Conservation (phyloP, 2,888 invertebrate species). For the Phengaris arion region DNA sequence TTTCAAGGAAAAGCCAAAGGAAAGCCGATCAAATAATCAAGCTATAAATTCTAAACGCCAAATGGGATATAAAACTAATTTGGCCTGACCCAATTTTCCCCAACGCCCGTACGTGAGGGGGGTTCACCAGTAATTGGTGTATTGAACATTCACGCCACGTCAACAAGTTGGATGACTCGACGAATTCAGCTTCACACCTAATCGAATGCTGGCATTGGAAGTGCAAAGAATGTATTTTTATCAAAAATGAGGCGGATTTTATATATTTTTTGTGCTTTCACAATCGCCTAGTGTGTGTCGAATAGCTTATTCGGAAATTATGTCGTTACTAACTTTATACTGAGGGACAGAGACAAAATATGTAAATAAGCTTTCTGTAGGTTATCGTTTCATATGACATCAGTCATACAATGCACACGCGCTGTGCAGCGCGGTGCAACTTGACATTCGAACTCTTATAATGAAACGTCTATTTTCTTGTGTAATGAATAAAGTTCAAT, state of each 20-base stretch:
- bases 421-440: too few species aligned
- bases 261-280: too few species aligned
- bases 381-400: too few species aligned
- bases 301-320: too few species aligned
- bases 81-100: conserved; percentile 1
- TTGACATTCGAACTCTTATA: too few species aligned
- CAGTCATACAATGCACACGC: too few species aligned
- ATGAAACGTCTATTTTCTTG: too few species aligned
- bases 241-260: background rate
- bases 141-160: conserved; percentile 1
- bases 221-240: background rate
- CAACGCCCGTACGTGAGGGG: background rate
- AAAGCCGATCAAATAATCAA: background rate
- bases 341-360: too few species aligned
- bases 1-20: background rate
- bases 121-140: background rate
- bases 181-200: background rate
- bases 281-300: too few species aligned
- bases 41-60: background rate
- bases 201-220: background rate
- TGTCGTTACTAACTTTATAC: too few species aligned
- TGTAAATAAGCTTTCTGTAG: too few species aligned
- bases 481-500: too few species aligned
- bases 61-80: conserved; percentile 20
- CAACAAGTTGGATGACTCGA: background rate